phyloP scores from a whole-genome alignment of 2,888 invertebrate species.

The Dasysyrphus tricinctus region DNA sequence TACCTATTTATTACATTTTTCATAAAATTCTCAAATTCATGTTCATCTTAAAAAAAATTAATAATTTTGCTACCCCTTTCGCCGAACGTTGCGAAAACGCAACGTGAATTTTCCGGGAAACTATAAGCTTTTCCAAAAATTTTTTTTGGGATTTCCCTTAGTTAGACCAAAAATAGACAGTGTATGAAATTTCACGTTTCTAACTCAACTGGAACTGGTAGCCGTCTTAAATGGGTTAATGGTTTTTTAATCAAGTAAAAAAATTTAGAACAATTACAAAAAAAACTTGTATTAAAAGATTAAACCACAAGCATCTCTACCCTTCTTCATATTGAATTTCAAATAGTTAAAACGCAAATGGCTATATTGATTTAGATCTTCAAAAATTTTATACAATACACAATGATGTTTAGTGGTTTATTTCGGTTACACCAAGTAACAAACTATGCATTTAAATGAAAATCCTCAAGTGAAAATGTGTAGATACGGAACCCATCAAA shows the following conservation, averaged over 20 bases:
- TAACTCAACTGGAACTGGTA: no score
- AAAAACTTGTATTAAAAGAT: not conserved
- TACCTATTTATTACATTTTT: no score
- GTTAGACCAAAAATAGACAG: no score
- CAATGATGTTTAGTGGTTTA: slow-evolving; percentile 1
- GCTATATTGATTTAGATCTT: not conserved
- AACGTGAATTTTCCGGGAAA: no score
- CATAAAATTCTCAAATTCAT: no score
- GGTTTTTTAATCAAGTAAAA: not conserved
- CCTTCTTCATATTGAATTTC: not conserved
- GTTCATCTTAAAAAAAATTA: no score
- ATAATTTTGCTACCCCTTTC: no score
- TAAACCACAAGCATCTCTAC: not conserved
- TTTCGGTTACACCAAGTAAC: slow-evolving; percentile 7
- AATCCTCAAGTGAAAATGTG: slow-evolving; percentile 15
- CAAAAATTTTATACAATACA: not conserved
- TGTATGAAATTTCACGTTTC: no score
- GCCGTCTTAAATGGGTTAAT: no score
- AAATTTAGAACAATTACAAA: not conserved
- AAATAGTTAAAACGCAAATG: slow-evolving; percentile 3
- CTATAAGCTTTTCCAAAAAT: no score
- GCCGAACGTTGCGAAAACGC: no score
- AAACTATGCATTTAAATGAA: slow-evolving; percentile 17
- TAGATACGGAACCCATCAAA: not conserved
- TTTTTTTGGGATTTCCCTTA: no score